A percentile compares a stretch with the other conserved stretches of the same genome.
Evolutionary conservation across 2,113 vertebrate species (phyloP).

Genomic region (Galeopterus variegatus): DNA sequence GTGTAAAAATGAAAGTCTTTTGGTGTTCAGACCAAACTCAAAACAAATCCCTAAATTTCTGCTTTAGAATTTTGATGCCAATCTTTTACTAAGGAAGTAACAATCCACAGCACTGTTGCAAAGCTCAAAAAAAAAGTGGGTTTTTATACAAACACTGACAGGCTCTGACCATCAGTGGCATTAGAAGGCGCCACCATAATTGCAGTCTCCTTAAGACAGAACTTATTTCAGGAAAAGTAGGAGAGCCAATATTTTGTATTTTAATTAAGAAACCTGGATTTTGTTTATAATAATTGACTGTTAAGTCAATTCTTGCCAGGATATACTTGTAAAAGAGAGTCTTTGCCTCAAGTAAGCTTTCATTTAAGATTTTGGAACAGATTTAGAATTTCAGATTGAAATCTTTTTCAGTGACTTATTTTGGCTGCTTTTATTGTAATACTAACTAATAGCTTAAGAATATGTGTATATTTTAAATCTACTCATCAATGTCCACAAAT

Average conservation of each 20-base stretch:
- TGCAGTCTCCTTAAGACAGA: constrained; percentile 87
- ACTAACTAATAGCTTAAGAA: neutral
- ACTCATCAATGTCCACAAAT: constrained; percentile 62
- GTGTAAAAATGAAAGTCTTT: constrained; percentile 65
- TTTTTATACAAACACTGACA: constrained; percentile 88
- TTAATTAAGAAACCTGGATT: constrained; percentile 92
- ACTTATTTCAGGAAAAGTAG: constrained; percentile 86
- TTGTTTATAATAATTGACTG: constrained; percentile 91
- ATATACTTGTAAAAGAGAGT: constrained; percentile 88
- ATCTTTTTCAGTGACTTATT: constrained; percentile 78
- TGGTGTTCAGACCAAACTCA: constrained; percentile 60
- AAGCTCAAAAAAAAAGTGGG: constrained; percentile 81
- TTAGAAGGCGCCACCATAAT: constrained; percentile 88
- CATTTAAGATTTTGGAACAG: constrained; percentile 84
- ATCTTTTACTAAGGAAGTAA: constrained; percentile 81
- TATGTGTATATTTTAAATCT: constrained; percentile 53
- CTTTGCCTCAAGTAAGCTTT: constrained; percentile 87
- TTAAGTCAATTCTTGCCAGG: constrained; percentile 86
- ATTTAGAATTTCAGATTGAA: constrained; percentile 82
- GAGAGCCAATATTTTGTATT: constrained; percentile 88
- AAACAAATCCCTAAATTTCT: constrained; percentile 68
- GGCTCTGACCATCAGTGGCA: constrained; percentile 84
- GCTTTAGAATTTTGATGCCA: constrained; percentile 73
- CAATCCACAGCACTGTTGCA: constrained; percentile 81
- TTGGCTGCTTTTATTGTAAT: constrained; percentile 30